Conservation (phyloP, 1,140 invertebrate species). For the Zaprionus africanus region DNA sequence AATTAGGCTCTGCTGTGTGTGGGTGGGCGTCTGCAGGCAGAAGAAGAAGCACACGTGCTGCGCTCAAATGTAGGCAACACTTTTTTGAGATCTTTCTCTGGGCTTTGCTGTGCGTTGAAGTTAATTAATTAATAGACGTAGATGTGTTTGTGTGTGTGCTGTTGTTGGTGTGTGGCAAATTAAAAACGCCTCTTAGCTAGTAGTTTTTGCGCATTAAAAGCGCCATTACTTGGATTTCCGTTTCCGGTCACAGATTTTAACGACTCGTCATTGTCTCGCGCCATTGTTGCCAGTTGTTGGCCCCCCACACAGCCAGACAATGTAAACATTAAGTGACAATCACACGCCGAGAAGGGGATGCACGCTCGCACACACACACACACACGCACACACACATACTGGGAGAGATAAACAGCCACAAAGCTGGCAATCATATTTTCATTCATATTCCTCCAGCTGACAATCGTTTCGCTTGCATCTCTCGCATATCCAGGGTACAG, state of each 20-base stretch:
- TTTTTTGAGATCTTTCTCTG: neutral
- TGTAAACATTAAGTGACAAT: slow-evolving; percentile 45
- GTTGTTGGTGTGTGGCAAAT: slow-evolving; percentile 18
- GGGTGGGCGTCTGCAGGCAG: neutral
- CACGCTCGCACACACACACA: neutral
- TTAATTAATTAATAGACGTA: neutral
- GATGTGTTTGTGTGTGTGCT: neutral
- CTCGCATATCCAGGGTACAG: neutral
- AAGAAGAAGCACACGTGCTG: neutral
- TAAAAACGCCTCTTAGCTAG: slow-evolving; percentile 43
- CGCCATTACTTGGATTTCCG: slow-evolving; percentile 54
- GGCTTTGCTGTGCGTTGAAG: neutral
- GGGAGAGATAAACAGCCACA: neutral
- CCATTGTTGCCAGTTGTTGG: slow-evolving; percentile 25
- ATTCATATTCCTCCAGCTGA: slow-evolving; percentile 23
- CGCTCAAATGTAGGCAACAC: slow-evolving; percentile 28
- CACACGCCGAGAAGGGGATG: neutral
- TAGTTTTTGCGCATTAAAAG: slow-evolving; percentile 39
- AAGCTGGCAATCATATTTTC: neutral
- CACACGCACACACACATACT: neutral
- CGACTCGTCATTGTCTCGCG: slow-evolving; percentile 30
- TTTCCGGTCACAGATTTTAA: slow-evolving; percentile 58
- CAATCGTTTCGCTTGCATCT: slow-evolving; percentile 14
- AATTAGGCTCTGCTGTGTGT: neutral
- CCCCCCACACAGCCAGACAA: slow-evolving; percentile 6